Conservation (phyloP, 2,113 vertebrate species). For the Delphinapterus leucas region DNA sequence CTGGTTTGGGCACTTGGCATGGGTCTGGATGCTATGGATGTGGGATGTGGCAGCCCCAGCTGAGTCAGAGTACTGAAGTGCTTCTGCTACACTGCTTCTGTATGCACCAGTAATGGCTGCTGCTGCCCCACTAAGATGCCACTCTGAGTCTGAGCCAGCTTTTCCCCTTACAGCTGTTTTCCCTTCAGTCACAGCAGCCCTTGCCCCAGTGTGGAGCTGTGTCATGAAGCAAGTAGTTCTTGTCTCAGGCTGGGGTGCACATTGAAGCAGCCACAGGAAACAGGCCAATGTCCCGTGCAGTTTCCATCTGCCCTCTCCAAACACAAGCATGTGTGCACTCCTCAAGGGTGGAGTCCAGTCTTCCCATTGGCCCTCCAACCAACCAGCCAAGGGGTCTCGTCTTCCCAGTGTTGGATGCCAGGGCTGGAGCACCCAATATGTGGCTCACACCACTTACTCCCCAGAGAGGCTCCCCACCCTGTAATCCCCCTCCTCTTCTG, state of each 20-base stretch:
- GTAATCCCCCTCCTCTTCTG: neutral
- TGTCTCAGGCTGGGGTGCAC: neutral
- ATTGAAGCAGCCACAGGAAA: neutral
- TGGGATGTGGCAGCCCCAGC: neutral
- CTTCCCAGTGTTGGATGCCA: neutral
- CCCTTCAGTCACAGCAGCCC: neutral
- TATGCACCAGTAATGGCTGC: neutral
- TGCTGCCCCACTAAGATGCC: neutral
- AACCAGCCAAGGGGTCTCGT: no score
- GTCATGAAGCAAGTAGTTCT: neutral
- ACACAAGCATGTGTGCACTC: neutral
- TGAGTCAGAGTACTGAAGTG: neutral
- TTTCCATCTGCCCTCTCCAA: neutral
- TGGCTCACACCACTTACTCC: neutral
- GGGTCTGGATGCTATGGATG: neutral
- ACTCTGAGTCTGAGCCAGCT: neutral
- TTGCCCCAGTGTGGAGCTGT: neutral
- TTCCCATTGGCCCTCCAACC: neutral
- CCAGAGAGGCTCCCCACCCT: no score
- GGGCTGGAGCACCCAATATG: neutral
- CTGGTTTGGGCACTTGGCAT: neutral
- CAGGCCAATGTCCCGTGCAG: neutral
- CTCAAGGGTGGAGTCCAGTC: neutral
- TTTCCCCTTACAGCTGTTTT: neutral
- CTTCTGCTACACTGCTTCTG: neutral